Conservation (phyloP, 2,113 vertebrate genomes). For the Pelobates fuscus region DNA sequence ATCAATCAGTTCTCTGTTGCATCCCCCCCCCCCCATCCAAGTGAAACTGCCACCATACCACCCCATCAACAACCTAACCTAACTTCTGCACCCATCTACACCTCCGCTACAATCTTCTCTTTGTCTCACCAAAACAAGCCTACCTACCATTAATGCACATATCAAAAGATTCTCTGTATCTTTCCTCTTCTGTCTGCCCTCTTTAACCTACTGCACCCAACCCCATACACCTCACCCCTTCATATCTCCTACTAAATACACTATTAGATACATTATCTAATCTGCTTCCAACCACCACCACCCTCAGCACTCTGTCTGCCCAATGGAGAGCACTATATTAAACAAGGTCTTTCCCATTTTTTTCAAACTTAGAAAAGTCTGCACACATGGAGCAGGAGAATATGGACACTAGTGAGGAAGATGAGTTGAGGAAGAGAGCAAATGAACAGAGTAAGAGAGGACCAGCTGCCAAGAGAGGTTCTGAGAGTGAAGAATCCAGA, state of each 20-base stretch:
- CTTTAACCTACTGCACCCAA: too few relatives aligned
- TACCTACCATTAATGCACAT: too few relatives aligned
- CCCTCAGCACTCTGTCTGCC: too few relatives aligned
- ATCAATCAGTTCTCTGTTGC: neutral
- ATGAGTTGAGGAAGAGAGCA: slow-evolving; percentile 38
- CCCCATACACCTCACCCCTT: too few relatives aligned
- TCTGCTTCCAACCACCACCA: too few relatives aligned
- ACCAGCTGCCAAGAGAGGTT: slow-evolving; percentile 42
- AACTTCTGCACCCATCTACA: neutral
- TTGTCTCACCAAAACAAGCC: too few relatives aligned
- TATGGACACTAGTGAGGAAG: slow-evolving; percentile 24
- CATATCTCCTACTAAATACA: too few relatives aligned
- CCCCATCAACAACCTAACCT: neutral
- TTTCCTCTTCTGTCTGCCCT: too few relatives aligned
- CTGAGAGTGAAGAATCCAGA: slow-evolving; percentile 28
- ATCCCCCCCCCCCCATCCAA: neutral
- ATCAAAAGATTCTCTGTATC: neutral
- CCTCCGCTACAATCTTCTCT: neutral
- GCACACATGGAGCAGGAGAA: neutral
- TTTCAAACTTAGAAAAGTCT: slow-evolving; percentile 11
- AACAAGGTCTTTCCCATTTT: neutral
- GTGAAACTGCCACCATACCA: too few relatives aligned
- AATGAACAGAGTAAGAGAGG: slow-evolving; percentile 20
- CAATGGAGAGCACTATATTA: too few relatives aligned
- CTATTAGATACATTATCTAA: too few relatives aligned